Evolutionary conservation across 2,113 vertebrate genomes (phyloP), one percentile per base, ranked within the genome.

Genomic region (Platichthys stellatus): DNA sequence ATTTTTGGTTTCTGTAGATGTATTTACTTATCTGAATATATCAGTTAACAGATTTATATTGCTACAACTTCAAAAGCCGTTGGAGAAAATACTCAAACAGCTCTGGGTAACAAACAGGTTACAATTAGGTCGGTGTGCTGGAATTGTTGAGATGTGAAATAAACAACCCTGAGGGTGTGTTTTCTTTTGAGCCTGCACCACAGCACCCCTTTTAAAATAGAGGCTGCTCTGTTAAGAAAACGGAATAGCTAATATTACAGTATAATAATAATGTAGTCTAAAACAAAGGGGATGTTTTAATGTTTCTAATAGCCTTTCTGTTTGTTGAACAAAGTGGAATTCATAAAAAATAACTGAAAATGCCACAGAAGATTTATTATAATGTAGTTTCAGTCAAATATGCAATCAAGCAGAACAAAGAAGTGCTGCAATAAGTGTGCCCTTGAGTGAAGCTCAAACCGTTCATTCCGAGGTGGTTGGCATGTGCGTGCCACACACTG

Each of bases 71-170:
- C 66, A 83, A 77, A 83, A 54, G 56, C 15, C 4, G 2, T 40
- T 20, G 26, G 63, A 54, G 49, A 20, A 53, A 65, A 20, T 47
- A n/a, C 65, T 72, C 18, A 53, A 56, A 73, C 62, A 61, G 64
- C 73, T 80, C 28, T 53, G 58, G 67, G 61, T 70, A 35, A 49
- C 72, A 88, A 83, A 64, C 64, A 85, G 80, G 76, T 78, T 80
- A 85, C 78, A 91, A 89, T 83, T 86, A 76, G 81, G 74, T 79
- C 80, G 72, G 73, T 69, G 67, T 77, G 80, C 68, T 84, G 81
- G 79, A 83, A 89, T 81, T 86, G 72, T 64, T 74, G 53, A 57
- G 77, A 79, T 84, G 70, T 85, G 70, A 76, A 86, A 56, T 72
- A 56, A 74, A 65, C 28, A 62, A 57, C 83, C 83, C 67, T 57